Evolutionary conservation across 2,797 vertebrate species (phyloP).

Genomic region (Sebastes diploproa): DNA sequence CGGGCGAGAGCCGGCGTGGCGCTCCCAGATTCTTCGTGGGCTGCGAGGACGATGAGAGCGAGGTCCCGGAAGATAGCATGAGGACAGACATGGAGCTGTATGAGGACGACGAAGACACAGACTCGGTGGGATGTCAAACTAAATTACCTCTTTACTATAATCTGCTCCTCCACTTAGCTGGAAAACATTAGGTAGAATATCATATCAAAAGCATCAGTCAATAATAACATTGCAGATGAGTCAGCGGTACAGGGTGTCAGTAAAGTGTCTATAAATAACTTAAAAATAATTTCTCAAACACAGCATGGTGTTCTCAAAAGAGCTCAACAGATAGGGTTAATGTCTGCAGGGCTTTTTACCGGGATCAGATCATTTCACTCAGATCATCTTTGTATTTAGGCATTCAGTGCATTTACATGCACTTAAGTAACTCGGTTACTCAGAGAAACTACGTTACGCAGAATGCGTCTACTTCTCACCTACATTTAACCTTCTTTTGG

Average conservation of each 20-base stretch:
- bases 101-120: constrained; percentile 90
- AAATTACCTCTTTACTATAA: not conserved
- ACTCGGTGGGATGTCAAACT: constrained; percentile 81
- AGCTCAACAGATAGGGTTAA: too few relatives aligned
- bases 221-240: not conserved
- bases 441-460: too few relatives aligned
- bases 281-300: too few relatives aligned
- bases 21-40: constrained; percentile 97
- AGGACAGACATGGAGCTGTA: constrained; percentile 94
- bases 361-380: too few relatives aligned
- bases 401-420: too few relatives aligned
- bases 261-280: too few relatives aligned
- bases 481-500: not conserved
- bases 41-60: constrained; percentile 97
- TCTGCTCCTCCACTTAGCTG: not conserved
- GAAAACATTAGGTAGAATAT: not conserved
- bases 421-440: too few relatives aligned
- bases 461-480: too few relatives aligned
- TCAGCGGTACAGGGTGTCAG: too few relatives aligned
- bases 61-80: constrained; percentile 85
- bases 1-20: constrained; percentile 88
- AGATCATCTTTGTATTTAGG: too few relatives aligned
- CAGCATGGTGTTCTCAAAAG: too few relatives aligned
- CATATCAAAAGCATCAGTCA: not conserved
- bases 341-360: too few relatives aligned